Base-by-base conservation (phyloP, 1,140 invertebrate genomes). In the Neodiprion pinetum region DNA sequence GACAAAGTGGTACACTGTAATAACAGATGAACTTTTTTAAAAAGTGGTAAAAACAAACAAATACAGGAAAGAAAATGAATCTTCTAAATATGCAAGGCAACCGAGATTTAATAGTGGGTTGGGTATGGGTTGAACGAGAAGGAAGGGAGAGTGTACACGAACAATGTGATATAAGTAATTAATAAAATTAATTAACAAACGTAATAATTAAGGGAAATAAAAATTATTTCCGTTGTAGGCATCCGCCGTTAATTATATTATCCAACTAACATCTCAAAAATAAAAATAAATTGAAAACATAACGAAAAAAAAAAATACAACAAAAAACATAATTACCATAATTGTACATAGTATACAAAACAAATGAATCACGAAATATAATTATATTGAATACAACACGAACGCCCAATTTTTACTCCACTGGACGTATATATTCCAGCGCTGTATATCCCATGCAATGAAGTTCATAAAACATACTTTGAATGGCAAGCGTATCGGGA, bases 121-220 rank as follows among this genome's bases (percentile, higher is more conserved):
- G 28, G 28, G 28, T 40, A 40, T 5, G 28, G 28, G 28, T 40
- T 40, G 28, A 40, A 40, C 28, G 76, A 74, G 67, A 74, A 75
- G 75, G 74, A 74, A 74, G 73, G 79, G 73, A 71, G 78, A 81
- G 80, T 83, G 82, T 84, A 85, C 82, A 84, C 80, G 80, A 86
- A 87, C 80, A 87, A 88, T 88, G 87, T 88, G 87, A 88, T 88
- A 88, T 86, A 87, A 86, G 76, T 83, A 84, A 87, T 84, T 84
- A 85, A 86, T 83, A 81, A 84, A 87, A 84, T 84, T 83, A 86
- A 86, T 86, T 82, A 87, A 86, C 81, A 86, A 69, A 83, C 80
- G 76, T 86, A 88, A 82, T 72, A 74, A 77, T 79, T 86, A 85
- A 85, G 82, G 50, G 77, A 79, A 76, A 81, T 67, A 79, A 50